Conservation (phyloP, 1,140 invertebrate genomes). For the Campoletis sonorensis region DNA sequence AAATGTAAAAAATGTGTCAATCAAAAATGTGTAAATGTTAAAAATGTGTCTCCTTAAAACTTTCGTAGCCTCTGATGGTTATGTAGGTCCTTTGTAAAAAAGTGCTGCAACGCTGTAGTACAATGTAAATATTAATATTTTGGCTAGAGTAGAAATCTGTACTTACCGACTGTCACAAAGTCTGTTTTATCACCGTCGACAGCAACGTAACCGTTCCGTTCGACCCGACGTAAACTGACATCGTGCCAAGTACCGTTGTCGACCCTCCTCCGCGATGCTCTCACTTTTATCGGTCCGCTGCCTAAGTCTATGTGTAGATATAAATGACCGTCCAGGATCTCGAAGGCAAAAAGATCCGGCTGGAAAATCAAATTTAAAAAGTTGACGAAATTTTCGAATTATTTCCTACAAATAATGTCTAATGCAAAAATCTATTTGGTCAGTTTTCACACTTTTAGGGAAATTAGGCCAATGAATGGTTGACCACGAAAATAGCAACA, state of each 20-base stretch:
- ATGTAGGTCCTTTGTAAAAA: too few relatives aligned
- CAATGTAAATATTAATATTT: neutral
- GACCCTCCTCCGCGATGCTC: slow-evolving; percentile 87
- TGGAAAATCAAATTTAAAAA: slow-evolving; percentile 70
- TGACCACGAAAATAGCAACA: too few relatives aligned
- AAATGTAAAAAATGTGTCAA: too few relatives aligned
- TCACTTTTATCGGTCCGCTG: slow-evolving; percentile 91
- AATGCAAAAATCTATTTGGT: too few relatives aligned
- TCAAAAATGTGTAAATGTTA: too few relatives aligned
- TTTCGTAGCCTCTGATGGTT: too few relatives aligned
- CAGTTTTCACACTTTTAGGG: too few relatives aligned
- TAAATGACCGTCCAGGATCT: slow-evolving; percentile 94
- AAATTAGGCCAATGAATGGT: too few relatives aligned
- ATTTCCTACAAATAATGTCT: neutral
- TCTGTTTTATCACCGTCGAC: slow-evolving; percentile 93
- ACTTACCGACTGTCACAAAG: slow-evolving; percentile 89
- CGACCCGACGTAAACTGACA: slow-evolving; percentile 87
- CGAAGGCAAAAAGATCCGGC: slow-evolving; percentile 95
- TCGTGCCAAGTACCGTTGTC: slow-evolving; percentile 96
- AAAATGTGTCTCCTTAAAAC: too few relatives aligned
- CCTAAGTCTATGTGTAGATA: slow-evolving; percentile 95
- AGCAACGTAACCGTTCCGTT: slow-evolving; percentile 89
- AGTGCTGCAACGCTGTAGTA: too few relatives aligned
- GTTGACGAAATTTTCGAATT: neutral
- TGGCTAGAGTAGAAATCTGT: neutral